Conservation (phyloP, 2,888 invertebrate species). For the Sturmia bella region DNA sequence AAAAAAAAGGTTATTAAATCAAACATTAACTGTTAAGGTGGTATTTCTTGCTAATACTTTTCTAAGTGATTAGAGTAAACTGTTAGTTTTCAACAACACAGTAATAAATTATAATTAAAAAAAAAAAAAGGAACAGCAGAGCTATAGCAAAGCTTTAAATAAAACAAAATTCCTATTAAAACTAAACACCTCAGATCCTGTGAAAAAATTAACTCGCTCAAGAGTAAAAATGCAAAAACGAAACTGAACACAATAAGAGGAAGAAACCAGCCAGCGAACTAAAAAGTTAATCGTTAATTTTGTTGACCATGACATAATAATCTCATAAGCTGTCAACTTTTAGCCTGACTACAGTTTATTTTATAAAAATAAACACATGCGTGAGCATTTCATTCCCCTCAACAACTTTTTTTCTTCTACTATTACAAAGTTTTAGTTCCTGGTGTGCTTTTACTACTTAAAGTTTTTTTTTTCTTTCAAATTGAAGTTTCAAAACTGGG, state of each 20-base stretch:
- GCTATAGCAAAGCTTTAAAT: background rate
- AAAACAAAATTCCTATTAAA: conserved; percentile 24
- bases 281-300: conserved; percentile 69
- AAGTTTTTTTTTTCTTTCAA: too few species aligned
- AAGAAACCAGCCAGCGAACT: conserved; percentile 4
- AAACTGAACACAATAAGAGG: background rate
- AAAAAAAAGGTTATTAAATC: conserved; percentile 45
- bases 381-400: conserved; percentile 61
- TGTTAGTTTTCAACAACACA: conserved; percentile 57
- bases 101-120: conserved; percentile 63
- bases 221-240: background rate
- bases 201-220: conserved; percentile 19
- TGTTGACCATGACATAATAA: conserved; percentile 73
- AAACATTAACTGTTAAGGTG: conserved; percentile 10
- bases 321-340: conserved; percentile 73
- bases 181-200: conserved; percentile 24
- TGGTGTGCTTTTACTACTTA: conserved; percentile 11
- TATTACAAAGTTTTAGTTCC: conserved; percentile 17
- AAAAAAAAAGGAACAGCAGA: conserved; percentile 4
- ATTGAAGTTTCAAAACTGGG: conserved; percentile 48
- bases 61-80: conserved; percentile 64
- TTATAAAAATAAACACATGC: conserved; percentile 70
- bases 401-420: conserved; percentile 14
- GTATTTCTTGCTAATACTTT: conserved; percentile 33
- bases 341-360: conserved; percentile 71